phyloP scores from a whole-genome alignment of 2,113 vertebrate genomes.

The Lamprologus lemairii region DNA sequence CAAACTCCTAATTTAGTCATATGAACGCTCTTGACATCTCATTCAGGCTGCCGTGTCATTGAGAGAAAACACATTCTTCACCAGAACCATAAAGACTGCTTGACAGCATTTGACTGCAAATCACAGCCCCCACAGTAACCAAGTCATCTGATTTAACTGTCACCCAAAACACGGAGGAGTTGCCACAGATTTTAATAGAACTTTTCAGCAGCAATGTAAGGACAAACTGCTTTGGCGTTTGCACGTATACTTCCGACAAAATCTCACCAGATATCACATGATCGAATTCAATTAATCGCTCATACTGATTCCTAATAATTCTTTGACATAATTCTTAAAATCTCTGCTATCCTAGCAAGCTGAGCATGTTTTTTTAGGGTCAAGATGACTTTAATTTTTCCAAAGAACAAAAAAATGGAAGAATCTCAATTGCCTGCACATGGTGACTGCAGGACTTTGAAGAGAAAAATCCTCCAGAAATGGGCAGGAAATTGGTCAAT shows the following conservation, averaged over 20 bases:
- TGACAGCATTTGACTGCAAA: constrained; percentile 30
- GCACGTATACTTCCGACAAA: neutral
- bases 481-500: constrained; percentile 31
- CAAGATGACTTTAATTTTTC: neutral
- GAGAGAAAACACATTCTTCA: neutral
- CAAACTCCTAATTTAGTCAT: constrained; percentile 8
- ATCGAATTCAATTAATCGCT: neutral
- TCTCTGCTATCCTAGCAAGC: neutral
- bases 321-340: neutral
- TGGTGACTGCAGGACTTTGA: neutral
- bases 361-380: neutral
- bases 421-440: neutral
- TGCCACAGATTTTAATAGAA: neutral
- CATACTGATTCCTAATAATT: neutral
- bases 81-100: neutral
- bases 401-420: neutral
- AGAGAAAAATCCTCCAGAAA: neutral
- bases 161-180: neutral
- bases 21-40: constrained; percentile 17
- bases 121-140: neutral
- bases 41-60: constrained; percentile 7
- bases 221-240: neutral
- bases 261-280: neutral
- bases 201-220: fast-evolving
- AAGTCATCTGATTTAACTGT: constrained; percentile 16